Evolutionary conservation across 2,888 invertebrate species (phyloP), one percentile per base, ranked within the genome.

Genomic region (Parochlus steinenii): DNA sequence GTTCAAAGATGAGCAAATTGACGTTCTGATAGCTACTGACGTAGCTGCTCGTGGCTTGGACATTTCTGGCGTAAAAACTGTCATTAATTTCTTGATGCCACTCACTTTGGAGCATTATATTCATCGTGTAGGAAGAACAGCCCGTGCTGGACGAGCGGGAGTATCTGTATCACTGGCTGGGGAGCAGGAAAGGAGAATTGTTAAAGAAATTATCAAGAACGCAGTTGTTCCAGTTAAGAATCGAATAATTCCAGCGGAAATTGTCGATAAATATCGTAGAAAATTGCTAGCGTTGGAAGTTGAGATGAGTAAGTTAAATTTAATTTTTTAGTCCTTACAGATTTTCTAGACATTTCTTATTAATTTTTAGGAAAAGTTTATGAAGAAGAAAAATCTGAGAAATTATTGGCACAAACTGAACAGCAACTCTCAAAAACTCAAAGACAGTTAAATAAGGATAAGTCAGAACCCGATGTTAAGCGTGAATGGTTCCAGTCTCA

Each of bases 51-150:
- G 92, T 50, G 61, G 98, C 48, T 64, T 97, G 29, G 97, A 97
- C 61, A 97, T 97, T 46, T 77, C 82, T n/a, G 92, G 90, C 6
- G 92, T 97, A 0, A 85, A 87, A 61, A 95, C 95, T 10, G 95
- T 95, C 5, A 75, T 98, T 28, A 98, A 98, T 62, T 95, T 90
- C 60, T 80, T 87, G 0, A 77, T 97, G 76, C 97, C 97, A 1
- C 79, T 83, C 27, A 85, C 89, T 0, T 56, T 93, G 14, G 89
- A 95, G 50, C 93, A 95, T 56, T 98, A 98, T 50, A 90, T 98
- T 47, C 98, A 98, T 59, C 69, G 80, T 55, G 71, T 97, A 6
- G 97, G 97, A 23, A 67, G 97, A 47, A 98, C 97, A 2, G 97
- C 97, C 0, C 69, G 97, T 49, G 97, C 97, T 6, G 95, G 95